Evolutionary conservation across 23 tunicate species (phyloP), one percentile per base, ranked within the genome.

Genomic region (Trididemnum miniatum): DNA sequence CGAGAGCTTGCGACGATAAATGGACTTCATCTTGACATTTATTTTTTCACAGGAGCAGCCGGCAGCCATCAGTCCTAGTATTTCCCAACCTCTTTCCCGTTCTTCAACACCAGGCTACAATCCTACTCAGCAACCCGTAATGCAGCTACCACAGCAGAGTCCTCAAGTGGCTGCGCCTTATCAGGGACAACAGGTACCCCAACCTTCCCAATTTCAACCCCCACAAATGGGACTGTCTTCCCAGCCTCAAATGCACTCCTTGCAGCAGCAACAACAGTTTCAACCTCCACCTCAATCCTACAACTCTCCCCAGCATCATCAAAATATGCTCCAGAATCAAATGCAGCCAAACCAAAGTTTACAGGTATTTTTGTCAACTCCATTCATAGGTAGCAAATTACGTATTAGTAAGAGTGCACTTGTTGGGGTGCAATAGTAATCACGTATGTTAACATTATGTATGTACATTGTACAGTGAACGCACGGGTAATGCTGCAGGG

Each of bases 81-180:
- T 67, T 31, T 31, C 75, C 20, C 75, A 67, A 22, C 75, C 75
- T 7, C 38, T 33, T 3, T 67, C 75, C 7, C 75, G 75, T 32
- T 67, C 75, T 31, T 67, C 75, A 7, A 67, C 75, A 30, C 75
- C 75, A 5, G 75, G 75, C 38, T 67, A 67, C 75, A 67, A 67
- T 32, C 67, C 27, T 5, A 4, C 67, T 4, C 67, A 62, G 22
- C 75, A 31, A 31, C 20, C 37, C 37, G 36, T 7, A 3, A 20
- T 12, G 36, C 75, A 29, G 37, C 75, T 28, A 31, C 9, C 22
- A 9, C 75, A 29, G 2, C 83, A 33, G 71, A 34, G 20, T 7
- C 35, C 35, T 24, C 83, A 78, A 78, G 5, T 76, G 33, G 34
- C 24, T 34, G 5, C 27, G 20, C 65, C 44, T 0, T 33, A 50